Evolutionary conservation across 2,888 invertebrate species (phyloP).

Genomic region (Camponotus fellah): DNA sequence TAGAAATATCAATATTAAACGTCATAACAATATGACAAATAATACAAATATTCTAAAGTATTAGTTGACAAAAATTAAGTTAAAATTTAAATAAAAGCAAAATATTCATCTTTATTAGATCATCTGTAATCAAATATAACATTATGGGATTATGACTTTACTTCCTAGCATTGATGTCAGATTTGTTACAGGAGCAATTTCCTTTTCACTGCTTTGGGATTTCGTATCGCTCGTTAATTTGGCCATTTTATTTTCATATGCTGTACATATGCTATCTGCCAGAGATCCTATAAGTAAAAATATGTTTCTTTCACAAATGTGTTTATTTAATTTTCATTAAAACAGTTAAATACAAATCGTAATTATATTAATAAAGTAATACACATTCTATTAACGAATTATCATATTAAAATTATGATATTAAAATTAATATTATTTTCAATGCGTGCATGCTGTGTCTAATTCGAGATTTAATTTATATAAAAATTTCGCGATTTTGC

Average conservation of each 20-base stretch:
- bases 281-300: slow-evolving; percentile 85
- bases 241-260: slow-evolving; percentile 86
- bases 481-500: no score
- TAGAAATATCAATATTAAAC: neutral
- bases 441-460: no score
- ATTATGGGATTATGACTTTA: slow-evolving; percentile 40
- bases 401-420: no score
- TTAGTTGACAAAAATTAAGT: neutral
- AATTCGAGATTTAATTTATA: no score
- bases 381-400: neutral
- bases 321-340: neutral
- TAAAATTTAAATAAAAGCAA: neutral
- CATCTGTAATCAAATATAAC: neutral
- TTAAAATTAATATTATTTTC: no score
- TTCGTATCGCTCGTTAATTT: slow-evolving; percentile 74
- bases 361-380: slow-evolving; percentile 6
- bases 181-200: slow-evolving; percentile 78
- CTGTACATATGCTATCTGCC: slow-evolving; percentile 89
- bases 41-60: neutral
- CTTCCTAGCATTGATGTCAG: slow-evolving; percentile 86
- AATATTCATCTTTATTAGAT: neutral
- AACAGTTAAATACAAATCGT: neutral
- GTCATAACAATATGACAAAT: neutral
- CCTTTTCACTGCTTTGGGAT: slow-evolving; percentile 68
- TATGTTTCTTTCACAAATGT: neutral